phyloP scores from a whole-genome alignment of 2,113 vertebrate species.

The Pristiophorus japonicus region DNA sequence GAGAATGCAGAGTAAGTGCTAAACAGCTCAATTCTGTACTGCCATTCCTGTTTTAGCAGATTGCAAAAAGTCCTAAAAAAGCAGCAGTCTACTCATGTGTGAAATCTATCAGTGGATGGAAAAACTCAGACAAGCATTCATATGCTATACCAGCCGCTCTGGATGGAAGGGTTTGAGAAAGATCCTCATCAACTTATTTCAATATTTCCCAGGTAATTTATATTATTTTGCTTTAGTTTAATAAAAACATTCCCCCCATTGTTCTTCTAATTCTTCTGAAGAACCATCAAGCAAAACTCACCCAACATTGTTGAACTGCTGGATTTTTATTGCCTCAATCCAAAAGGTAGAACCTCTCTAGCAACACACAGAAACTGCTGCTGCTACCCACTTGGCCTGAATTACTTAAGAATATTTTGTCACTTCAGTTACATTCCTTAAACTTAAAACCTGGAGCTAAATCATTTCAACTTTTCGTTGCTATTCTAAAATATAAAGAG shows the following conservation, averaged over 20 bases:
- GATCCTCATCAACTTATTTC: neutral
- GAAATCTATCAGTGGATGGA: neutral
- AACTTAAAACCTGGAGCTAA: neutral
- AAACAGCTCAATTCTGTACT: neutral
- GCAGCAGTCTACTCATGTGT: neutral
- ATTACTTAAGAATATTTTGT: neutral
- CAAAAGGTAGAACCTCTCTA: neutral
- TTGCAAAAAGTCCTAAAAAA: neutral
- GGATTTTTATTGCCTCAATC: neutral
- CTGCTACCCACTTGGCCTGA: neutral
- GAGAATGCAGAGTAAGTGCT: neutral
- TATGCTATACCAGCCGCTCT: neutral
- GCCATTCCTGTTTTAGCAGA: neutral
- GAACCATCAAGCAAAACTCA: neutral
- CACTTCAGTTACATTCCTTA: neutral
- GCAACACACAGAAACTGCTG: neutral
- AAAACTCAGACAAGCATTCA: neutral
- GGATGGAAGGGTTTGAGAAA: neutral
- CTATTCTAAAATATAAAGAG: neutral
- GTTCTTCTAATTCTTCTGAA: neutral
- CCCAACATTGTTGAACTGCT: neutral
- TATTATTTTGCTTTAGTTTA: neutral
- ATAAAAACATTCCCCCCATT: neutral
- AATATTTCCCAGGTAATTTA: neutral
- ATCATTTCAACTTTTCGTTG: neutral